Percentiles rank a stretch among this genome's conserved stretches.
phyloP scores from a whole-genome alignment of 1,140 invertebrate species.

The Leptinotarsa lineolata region DNA sequence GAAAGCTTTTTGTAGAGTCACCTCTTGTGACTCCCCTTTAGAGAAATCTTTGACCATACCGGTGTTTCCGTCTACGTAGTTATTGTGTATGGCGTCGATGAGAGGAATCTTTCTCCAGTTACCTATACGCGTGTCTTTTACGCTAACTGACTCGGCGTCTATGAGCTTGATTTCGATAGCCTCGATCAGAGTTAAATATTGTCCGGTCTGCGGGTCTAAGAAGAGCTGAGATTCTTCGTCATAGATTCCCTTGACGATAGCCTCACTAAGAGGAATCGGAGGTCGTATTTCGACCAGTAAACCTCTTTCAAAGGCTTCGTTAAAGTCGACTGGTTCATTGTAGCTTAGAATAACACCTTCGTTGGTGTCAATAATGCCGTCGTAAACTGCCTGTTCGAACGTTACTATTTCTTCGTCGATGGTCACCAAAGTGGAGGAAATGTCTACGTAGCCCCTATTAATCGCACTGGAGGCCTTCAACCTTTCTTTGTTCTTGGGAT shows the following conservation, averaged over 20 bases:
- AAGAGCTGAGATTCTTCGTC: conserved; percentile 76
- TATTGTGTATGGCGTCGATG: conserved; percentile 73
- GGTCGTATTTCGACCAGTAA: conserved; percentile 77
- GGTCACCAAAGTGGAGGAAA: conserved; percentile 77
- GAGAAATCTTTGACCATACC: conserved; percentile 72
- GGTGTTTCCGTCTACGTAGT: conserved; percentile 74
- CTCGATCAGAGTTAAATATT: conserved; percentile 74
- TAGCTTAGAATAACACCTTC: conserved; percentile 69
- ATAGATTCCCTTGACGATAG: conserved; percentile 81
- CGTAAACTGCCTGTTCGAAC: conserved; percentile 80
- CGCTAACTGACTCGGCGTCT: conserved; percentile 80
- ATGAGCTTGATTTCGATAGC: conserved; percentile 76
- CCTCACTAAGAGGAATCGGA: conserved; percentile 82
- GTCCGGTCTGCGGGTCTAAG: conserved; percentile 77
- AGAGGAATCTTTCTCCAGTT: conserved; percentile 76
- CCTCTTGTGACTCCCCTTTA: conserved; percentile 66
- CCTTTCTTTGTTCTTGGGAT: conserved; percentile 72
- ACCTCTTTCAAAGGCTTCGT: conserved; percentile 85
- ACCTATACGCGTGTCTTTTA: conserved; percentile 79
- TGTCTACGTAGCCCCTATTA: conserved; percentile 73
- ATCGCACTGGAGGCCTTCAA: conserved; percentile 69
- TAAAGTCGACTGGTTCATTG: conserved; percentile 75
- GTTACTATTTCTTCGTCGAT: conserved; percentile 75
- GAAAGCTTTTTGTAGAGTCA: conserved; percentile 80
- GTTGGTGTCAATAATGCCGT: conserved; percentile 76